phyloP scores from a whole-genome alignment of 1,140 invertebrate species.

The Bombus soroeensis region DNA sequence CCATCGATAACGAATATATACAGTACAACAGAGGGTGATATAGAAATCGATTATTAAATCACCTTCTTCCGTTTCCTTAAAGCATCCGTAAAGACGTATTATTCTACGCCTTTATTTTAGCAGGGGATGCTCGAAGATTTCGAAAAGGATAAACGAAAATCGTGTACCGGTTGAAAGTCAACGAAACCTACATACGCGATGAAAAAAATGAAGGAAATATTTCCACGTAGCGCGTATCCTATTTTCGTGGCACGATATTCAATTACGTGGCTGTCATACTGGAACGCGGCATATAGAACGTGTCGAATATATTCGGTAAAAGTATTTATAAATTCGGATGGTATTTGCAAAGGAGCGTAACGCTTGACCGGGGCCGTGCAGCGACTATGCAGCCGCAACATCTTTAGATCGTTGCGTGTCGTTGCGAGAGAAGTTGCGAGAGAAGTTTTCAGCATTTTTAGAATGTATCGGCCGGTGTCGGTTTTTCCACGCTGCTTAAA shows the following conservation, averaged over 20 bases:
- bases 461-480: constrained; percentile 27
- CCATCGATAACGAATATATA: too few relatives aligned
- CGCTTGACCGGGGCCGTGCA: background rate
- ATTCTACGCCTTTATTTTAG: too few relatives aligned
- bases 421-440: constrained; percentile 3
- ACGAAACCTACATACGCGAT: too few relatives aligned
- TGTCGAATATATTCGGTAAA: background rate
- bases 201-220: too few relatives aligned
- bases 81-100: too few relatives aligned
- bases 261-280: background rate
- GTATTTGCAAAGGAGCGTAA: background rate
- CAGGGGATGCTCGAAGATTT: too few relatives aligned
- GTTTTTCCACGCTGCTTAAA: constrained; percentile 30
- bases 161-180: too few relatives aligned
- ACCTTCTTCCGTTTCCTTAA: too few relatives aligned
- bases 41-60: too few relatives aligned
- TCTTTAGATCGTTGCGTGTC: constrained; percentile 6
- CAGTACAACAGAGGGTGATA: too few relatives aligned
- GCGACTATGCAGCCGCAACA: background rate
- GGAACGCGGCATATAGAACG: background rate
- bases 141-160: too few relatives aligned
- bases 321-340: constrained; percentile 26
- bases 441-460: constrained; percentile 37
- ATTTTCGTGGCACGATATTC: background rate
- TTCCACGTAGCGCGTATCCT: too few relatives aligned